These are phyloP conservation scores for Unio delphinus DNA, from an alignment of 2,888 invertebrate species.

Conservation along the genomic window DNA sequence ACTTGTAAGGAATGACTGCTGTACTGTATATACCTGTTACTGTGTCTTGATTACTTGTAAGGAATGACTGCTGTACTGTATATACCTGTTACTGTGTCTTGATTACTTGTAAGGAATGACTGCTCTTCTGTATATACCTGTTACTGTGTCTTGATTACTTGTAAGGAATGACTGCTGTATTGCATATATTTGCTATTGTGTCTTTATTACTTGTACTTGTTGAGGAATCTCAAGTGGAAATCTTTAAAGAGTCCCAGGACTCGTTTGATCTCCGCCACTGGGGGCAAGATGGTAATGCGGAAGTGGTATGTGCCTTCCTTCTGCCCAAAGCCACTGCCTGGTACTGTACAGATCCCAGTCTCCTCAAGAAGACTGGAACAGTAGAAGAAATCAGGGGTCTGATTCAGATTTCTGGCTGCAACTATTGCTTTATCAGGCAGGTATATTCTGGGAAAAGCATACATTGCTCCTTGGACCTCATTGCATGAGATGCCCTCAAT, in stretches of 20 bases:
- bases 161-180: no score
- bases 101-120: background rate
- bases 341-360: conserved; percentile 89
- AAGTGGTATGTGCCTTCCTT: conserved; percentile 94
- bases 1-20: no score
- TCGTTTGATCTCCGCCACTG: conserved; percentile 82
- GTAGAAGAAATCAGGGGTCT: conserved; percentile 90
- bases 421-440: conserved; percentile 88
- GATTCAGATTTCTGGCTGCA: conserved; percentile 80
- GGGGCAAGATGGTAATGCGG: conserved; percentile 94
- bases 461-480: conserved; percentile 94
- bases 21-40: no score
- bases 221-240: conserved; percentile 88
- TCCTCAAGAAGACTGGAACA: conserved; percentile 92
- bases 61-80: no score
- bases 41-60: no score
- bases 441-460: conserved; percentile 91
- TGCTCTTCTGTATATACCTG: no score
- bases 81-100: no score
- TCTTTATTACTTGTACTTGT: conserved; percentile 73
- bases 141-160: background rate
- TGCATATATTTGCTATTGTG: no score
- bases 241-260: conserved; percentile 87
- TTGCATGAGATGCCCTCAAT: conserved; percentile 93
- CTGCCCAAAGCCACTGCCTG: conserved; percentile 90